Base-by-base conservation (phyloP, 1,140 invertebrate species). In the Aphelinus atriplicis region DNA sequence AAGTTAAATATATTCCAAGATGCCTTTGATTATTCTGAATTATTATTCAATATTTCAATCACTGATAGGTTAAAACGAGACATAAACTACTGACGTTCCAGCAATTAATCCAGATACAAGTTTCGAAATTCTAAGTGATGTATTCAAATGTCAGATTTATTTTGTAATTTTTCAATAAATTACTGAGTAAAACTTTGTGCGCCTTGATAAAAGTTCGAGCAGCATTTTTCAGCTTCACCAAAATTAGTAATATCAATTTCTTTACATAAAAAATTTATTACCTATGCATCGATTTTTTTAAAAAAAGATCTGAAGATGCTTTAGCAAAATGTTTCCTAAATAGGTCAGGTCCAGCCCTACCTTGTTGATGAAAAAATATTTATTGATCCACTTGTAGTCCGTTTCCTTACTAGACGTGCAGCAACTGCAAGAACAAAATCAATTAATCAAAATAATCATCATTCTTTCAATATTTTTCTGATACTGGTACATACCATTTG, bases 361-460 rank as follows among this genome's bases (percentile, higher is more conserved):
- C 87, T 87, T 71, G 82, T 81, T 65, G 87, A 86, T 46, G 92
- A 92, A 85, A 94, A 93, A 87, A 93, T 92, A 86, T 90, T 93
- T 81, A 93, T 92, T 73, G 92, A 91, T 80, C 92, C 92, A 74
- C 91, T 92, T 53, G 92, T 89, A 76, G 91, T 91, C 77, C 93
- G 90, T 83, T 94, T 95, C 68, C 93, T 89, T 56, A 94, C 91
- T 64, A 94, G 88, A 77, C 91, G 90, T 26, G 91, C 91, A 65
- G 92, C 92, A 82, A 93, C 93, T 94, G 88, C 79, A 92, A 93
- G 79, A 50, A 9, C 7, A 46, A 51, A 26, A 55, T 45, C 1
- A 55, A 42, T 71, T 57, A 51, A 61, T 69, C 60, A 55, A 42
- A 66, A 77, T 58, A 58, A 65, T 46, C 43, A 65, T 51, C 71